Evolutionary conservation across 1,140 invertebrate species (phyloP).

Genomic region (Lerema accius): DNA sequence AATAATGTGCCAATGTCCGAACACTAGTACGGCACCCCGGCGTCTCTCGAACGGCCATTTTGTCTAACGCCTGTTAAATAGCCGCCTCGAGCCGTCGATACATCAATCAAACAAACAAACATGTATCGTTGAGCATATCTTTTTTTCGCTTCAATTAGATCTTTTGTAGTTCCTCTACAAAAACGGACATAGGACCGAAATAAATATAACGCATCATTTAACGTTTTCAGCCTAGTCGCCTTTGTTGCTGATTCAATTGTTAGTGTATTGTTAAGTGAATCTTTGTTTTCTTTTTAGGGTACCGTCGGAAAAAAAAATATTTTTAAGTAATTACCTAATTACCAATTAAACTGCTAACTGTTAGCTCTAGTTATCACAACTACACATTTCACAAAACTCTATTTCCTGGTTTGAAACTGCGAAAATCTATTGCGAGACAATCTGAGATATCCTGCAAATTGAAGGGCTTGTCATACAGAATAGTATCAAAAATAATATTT

Average conservation of each 20-base stretch:
- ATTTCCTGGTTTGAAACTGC: too few relatives aligned
- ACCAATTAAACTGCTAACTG: too few relatives aligned
- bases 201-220: constrained; percentile 74
- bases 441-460: too few relatives aligned
- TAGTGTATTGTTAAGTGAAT: constrained; percentile 48
- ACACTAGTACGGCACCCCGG: constrained; percentile 66
- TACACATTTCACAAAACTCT: too few relatives aligned
- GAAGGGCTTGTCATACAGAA: too few relatives aligned
- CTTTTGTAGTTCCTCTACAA: constrained; percentile 68
- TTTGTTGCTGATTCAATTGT: constrained; percentile 44
- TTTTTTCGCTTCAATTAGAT: constrained; percentile 79
- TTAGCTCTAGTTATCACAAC: too few relatives aligned
- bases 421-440: too few relatives aligned
- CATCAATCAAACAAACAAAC: constrained; percentile 81
- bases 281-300: constrained; percentile 39
- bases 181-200: constrained; percentile 59
- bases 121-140: constrained; percentile 69
- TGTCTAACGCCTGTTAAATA: constrained; percentile 80
- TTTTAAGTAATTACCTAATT: too few relatives aligned
- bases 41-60: constrained; percentile 67
- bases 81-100: constrained; percentile 73
- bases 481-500: too few relatives aligned
- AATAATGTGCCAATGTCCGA: constrained; percentile 60
- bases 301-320: constrained; percentile 9
- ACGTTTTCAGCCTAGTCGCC: constrained; percentile 49